Percentiles rank a stretch among this genome's conserved stretches.
Evolutionary conservation across 1,140 invertebrate species (phyloP).

Genomic region (Sinonovacula constricta): DNA sequence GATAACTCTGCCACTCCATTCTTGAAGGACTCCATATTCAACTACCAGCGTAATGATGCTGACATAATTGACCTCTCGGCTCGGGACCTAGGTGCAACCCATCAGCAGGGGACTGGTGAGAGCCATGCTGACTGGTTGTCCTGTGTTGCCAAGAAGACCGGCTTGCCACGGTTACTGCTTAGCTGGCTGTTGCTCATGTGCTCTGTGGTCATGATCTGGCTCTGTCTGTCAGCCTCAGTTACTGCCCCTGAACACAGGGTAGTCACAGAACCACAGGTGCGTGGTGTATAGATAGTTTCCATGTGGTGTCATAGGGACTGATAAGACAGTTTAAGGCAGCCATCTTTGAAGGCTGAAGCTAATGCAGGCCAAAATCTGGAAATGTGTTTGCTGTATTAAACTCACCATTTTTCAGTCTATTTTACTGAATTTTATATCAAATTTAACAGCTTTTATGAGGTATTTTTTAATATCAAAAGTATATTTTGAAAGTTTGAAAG

Average conservation of each 20-base stretch:
- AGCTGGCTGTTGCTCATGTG: conserved; percentile 78
- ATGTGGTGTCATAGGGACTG: no score
- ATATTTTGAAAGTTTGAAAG: no score
- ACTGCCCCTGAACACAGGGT: conserved; percentile 70
- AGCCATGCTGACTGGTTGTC: conserved; percentile 78
- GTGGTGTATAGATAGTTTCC: no score
- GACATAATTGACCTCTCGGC: conserved; percentile 46
- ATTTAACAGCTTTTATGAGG: no score
- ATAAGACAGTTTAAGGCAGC: no score
- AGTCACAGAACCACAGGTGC: conserved; percentile 57
- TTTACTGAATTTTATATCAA: no score
- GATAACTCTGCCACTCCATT: conserved; percentile 71
- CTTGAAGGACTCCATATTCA: conserved; percentile 63
- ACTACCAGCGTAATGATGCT: conserved; percentile 53
- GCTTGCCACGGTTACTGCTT: conserved; percentile 80
- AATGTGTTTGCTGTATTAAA: no score
- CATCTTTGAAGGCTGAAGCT: no score
- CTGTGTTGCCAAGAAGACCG: conserved; percentile 81
- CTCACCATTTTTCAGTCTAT: no score
- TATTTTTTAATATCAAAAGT: no score
- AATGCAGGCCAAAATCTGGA: no score
- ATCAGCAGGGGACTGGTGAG: conserved; percentile 11
- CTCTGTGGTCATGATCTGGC: conserved; percentile 80
- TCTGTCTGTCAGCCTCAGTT: conserved; percentile 79
- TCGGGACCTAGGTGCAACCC: conserved; percentile 39